Evolutionary conservation across 2,113 vertebrate species (phyloP).

Genomic region (Corythaixoides concolor): DNA sequence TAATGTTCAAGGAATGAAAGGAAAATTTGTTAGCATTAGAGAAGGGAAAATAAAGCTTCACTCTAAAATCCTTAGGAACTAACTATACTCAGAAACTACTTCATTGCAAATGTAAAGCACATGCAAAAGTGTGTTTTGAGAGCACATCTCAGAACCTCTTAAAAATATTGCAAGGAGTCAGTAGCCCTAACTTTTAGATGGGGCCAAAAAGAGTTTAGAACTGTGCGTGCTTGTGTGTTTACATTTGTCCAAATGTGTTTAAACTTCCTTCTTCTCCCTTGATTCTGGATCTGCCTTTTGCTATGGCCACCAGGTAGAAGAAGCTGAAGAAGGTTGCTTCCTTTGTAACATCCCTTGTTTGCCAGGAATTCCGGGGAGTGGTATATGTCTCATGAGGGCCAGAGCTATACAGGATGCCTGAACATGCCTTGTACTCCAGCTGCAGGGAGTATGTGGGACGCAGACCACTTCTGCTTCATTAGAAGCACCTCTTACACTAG

Average conservation of each 20-base stretch:
- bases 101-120: background rate
- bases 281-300: background rate
- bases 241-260: background rate
- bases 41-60: constrained; percentile 14
- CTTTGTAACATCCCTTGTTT: background rate
- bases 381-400: background rate
- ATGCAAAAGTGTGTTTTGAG: background rate
- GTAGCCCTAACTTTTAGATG: background rate
- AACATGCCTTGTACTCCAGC: background rate
- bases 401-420: background rate
- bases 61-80: background rate
- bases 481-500: background rate
- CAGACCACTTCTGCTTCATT: background rate
- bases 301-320: background rate
- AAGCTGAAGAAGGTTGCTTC: background rate
- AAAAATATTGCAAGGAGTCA: background rate
- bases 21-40: background rate
- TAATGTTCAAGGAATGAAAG: constrained; percentile 61
- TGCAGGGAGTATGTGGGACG: background rate
- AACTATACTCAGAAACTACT: background rate
- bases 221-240: rapidly evolving
- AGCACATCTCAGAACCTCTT: background rate
- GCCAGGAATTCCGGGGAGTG: background rate
- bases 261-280: background rate
- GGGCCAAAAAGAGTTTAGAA: background rate